Percentiles rank a stretch among this genome's conserved stretches.
Evolutionary conservation across 2,113 vertebrate genomes (phyloP).

Genomic region (Misgurnus mizolepis): DNA sequence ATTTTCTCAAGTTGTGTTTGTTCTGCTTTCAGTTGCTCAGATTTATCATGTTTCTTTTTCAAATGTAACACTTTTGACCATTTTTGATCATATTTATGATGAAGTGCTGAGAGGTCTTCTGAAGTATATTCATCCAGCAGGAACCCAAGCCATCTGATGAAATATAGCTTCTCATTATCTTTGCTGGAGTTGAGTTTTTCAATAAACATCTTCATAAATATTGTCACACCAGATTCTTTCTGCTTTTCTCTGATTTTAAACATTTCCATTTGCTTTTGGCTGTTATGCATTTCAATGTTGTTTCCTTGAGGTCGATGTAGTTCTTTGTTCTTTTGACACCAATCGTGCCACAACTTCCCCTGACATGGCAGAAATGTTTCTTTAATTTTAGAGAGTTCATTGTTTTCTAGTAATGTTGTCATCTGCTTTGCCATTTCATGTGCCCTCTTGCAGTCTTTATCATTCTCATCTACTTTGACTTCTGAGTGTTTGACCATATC

Average conservation of each 20-base stretch:
- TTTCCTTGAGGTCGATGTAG: conserved; percentile 63
- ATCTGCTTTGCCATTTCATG: conserved; percentile 6
- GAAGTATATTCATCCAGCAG: conserved; percentile 60
- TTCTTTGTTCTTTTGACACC: conserved; percentile 40
- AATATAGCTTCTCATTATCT: conserved; percentile 62
- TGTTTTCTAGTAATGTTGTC: background rate
- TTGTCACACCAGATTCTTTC: background rate
- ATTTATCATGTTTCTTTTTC: conserved; percentile 55
- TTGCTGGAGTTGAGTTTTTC: conserved; percentile 50
- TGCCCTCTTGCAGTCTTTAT: background rate
- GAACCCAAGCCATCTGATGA: conserved; percentile 71
- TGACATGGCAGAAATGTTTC: conserved; percentile 39
- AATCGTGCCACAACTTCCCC: conserved; percentile 26
- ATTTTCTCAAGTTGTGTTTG: conserved; percentile 60
- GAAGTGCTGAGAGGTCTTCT: conserved; percentile 57
- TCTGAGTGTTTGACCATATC: background rate
- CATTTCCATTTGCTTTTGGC: conserved; percentile 62
- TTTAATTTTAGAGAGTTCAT: conserved; percentile 10
- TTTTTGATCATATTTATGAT: conserved; percentile 58
- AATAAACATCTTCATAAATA: conserved; percentile 50
- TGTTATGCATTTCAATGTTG: conserved; percentile 62
- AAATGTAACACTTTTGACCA: conserved; percentile 60
- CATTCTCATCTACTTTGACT: conserved; percentile 18
- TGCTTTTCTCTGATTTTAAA: conserved; percentile 65
- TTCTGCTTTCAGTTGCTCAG: background rate